Evolutionary conservation across 2,888 invertebrate genomes (phyloP).

Genomic region (Flabesymbios commensalis): DNA sequence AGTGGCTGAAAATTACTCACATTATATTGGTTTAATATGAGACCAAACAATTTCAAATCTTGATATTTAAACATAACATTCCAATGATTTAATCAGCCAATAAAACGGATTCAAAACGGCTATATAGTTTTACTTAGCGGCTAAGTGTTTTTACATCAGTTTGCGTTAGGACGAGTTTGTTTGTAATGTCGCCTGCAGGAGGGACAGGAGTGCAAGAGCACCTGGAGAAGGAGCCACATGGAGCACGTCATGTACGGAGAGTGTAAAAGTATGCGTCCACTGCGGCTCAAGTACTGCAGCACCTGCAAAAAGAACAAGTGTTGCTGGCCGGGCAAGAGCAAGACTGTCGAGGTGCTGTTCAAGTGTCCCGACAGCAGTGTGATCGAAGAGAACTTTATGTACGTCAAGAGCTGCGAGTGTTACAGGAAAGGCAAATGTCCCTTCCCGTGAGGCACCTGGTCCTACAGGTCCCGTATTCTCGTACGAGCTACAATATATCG

Average conservation of each 20-base stretch:
- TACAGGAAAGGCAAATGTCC: neutral
- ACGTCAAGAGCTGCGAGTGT: constrained; percentile 26
- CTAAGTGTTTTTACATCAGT: too few species aligned
- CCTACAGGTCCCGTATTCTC: too few species aligned
- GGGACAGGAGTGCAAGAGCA: constrained; percentile 23
- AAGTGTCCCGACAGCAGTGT: constrained; percentile 36
- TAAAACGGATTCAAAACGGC: too few species aligned
- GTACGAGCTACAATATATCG: too few species aligned
- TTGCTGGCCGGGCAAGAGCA: constrained; percentile 70
- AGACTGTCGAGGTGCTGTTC: constrained; percentile 46
- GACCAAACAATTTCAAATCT: too few species aligned
- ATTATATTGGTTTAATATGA: too few species aligned
- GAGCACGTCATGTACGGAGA: constrained; percentile 28
- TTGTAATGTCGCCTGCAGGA: constrained; percentile 3
- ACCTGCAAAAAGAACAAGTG: constrained; percentile 67
- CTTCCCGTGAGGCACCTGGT: too few species aligned
- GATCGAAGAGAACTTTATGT: constrained; percentile 28
- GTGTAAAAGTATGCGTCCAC: constrained; percentile 70
- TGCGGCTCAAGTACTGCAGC: constrained; percentile 72
- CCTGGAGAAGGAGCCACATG: constrained; percentile 14
- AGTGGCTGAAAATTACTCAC: too few species aligned
- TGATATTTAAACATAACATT: too few species aligned
- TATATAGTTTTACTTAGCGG: too few species aligned
- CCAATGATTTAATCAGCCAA: too few species aligned
- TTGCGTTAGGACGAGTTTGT: too few species aligned